A percentile compares a stretch with the other conserved stretches of the same genome.
Conservation (phyloP, 1,140 invertebrate genomes). For the Paramacrobiotus metropolitanus region DNA sequence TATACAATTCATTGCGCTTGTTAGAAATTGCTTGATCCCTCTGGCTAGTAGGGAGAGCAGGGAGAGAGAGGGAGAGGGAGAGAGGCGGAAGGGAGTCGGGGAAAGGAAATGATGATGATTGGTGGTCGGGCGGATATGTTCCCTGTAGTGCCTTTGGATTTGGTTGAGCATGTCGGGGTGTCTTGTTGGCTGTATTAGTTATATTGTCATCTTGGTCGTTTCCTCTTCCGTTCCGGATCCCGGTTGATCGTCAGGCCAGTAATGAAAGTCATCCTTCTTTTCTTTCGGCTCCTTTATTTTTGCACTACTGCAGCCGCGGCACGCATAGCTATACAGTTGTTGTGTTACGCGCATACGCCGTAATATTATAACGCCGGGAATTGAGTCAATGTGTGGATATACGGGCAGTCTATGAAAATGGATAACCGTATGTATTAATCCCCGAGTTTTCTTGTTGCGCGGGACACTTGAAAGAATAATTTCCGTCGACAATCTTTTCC, state of each 20-base stretch:
- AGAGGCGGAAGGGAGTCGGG: neutral
- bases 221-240: conserved; percentile 4
- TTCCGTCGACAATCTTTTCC: too few relatives aligned
- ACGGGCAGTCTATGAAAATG: too few relatives aligned
- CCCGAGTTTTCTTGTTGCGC: neutral
- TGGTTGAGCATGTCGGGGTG: conserved; percentile 1
- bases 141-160: neutral
- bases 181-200: conserved; percentile 5
- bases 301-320: too few relatives aligned
- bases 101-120: neutral
- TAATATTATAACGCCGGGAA: too few relatives aligned
- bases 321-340: too few relatives aligned
- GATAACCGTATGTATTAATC: too few relatives aligned
- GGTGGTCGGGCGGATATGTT: too few relatives aligned
- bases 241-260: neutral
- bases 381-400: too few relatives aligned
- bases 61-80: neutral
- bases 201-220: conserved; percentile 5
- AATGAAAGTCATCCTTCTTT: neutral
- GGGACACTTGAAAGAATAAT: neutral
- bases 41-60: neutral
- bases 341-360: too few relatives aligned
- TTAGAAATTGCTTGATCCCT: too few relatives aligned
- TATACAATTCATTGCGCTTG: too few relatives aligned
- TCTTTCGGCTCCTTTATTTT: neutral